A percentile compares a stretch with the other conserved stretches of the same genome.
Evolutionary conservation across 2,888 invertebrate species (phyloP).

Genomic region (Calameuta pallipes): DNA sequence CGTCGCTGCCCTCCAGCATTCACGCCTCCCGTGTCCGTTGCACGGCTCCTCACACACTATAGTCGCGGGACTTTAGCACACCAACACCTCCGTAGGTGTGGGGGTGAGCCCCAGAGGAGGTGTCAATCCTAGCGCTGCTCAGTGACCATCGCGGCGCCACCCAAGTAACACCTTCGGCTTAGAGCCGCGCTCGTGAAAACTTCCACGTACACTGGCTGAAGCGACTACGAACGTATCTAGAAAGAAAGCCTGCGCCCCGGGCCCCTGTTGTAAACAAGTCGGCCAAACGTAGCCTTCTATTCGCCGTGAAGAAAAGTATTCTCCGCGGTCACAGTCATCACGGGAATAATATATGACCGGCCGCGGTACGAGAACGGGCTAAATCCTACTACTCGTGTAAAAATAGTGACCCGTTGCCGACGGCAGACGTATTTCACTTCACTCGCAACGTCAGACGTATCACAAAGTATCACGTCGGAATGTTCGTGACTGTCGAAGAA

Average conservation of each 20-base stretch:
- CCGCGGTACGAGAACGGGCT: neutral
- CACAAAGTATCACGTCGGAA: neutral
- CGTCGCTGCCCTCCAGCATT: slow-evolving; percentile 65
- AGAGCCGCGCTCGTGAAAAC: slow-evolving; percentile 12
- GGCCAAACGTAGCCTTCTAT: slow-evolving; percentile 6
- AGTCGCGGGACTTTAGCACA: slow-evolving; percentile 57
- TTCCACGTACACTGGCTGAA: slow-evolving; percentile 43
- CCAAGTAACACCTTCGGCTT: slow-evolving; percentile 66
- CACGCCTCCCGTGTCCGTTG: slow-evolving; percentile 64
- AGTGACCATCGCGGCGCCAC: slow-evolving; percentile 67
- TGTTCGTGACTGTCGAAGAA: neutral
- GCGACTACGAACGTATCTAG: slow-evolving; percentile 21
- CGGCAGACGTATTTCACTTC: neutral
- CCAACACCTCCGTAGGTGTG: slow-evolving; percentile 64
- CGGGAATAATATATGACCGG: slow-evolving; percentile 6
- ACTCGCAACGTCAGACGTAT: neutral
- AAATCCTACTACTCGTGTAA: neutral
- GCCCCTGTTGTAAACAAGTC: slow-evolving; percentile 15
- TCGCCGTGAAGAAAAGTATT: neutral
- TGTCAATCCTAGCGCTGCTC: slow-evolving; percentile 67
- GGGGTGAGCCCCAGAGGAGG: slow-evolving; percentile 65
- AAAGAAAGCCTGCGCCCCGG: slow-evolving; percentile 22
- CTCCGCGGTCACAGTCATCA: neutral
- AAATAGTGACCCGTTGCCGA: neutral
- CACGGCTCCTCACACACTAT: slow-evolving; percentile 47